These are phyloP conservation scores for Octodonta nipae DNA, from an alignment of 2,888 invertebrate species.

Conservation along the genomic window DNA sequence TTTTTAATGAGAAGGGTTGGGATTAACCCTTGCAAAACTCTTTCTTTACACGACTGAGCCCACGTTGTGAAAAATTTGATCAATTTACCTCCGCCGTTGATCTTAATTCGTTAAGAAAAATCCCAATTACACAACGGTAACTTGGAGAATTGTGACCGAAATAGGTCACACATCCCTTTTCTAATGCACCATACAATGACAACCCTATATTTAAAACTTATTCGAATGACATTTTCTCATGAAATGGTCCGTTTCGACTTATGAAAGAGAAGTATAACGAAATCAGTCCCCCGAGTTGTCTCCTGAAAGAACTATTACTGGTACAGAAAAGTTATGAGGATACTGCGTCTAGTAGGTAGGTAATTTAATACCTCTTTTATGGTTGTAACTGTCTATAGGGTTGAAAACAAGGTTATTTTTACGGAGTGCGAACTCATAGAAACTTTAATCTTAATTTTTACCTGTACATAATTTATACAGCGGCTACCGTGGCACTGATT, in stretches of 20 bases:
- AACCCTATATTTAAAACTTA: slow-evolving; percentile 36
- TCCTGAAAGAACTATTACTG: slow-evolving; percentile 19
- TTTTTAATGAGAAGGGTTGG: no score
- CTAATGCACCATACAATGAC: slow-evolving; percentile 29
- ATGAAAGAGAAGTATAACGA: slow-evolving; percentile 8
- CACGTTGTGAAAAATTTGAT: slow-evolving; percentile 14
- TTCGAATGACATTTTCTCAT: slow-evolving; percentile 36
- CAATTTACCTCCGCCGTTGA: slow-evolving; percentile 16
- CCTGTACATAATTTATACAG: no score
- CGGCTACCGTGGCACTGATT: no score
- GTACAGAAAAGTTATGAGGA: slow-evolving; percentile 29
- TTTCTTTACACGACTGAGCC: no score
- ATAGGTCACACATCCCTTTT: slow-evolving; percentile 30
- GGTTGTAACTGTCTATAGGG: slow-evolving; percentile 33
- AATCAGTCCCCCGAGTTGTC: slow-evolving; percentile 8
- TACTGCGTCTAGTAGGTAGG: slow-evolving; percentile 30
- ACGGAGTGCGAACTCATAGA: slow-evolving; percentile 23
- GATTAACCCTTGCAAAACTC: no score
- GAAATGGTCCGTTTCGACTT: slow-evolving; percentile 16
- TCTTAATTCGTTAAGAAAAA: slow-evolving; percentile 21
- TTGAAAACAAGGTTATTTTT: slow-evolving; percentile 31
- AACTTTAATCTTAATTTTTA: slow-evolving; percentile 1
- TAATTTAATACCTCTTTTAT: slow-evolving; percentile 37
- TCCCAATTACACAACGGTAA: slow-evolving; percentile 22
- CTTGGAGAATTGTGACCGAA: slow-evolving; percentile 19